Evolutionary conservation across 35 echinoderm and acorn worm species (phyloP).

Genomic region (Anneissia japonica): DNA sequence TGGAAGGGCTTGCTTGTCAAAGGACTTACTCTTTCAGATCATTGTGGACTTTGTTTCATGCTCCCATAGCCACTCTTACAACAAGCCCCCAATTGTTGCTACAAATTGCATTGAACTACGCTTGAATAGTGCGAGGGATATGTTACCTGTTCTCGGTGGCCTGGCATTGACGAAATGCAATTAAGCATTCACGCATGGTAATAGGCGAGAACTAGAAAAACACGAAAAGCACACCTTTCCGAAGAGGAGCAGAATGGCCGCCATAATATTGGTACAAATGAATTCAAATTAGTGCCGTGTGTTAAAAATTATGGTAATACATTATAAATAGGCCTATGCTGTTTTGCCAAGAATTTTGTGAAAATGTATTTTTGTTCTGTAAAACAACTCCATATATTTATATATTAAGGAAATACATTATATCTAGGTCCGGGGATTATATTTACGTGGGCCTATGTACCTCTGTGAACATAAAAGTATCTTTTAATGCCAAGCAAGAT

Average conservation of each 20-base stretch:
- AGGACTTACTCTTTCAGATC: neutral
- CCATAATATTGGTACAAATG: neutral
- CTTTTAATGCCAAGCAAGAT: neutral
- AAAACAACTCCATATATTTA: no score
- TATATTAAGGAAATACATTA: neutral
- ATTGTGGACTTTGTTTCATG: neutral
- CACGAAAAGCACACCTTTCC: neutral
- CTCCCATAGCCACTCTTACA: neutral
- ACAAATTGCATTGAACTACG: neutral
- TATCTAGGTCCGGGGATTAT: neutral
- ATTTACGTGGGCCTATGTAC: no score
- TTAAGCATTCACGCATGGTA: conserved; percentile 1
- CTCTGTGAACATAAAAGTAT: neutral
- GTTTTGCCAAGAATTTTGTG: no score
- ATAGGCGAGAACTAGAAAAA: neutral
- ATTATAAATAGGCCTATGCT: no score
- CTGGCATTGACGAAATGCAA: neutral
- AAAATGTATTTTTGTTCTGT: neutral
- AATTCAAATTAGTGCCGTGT: neutral
- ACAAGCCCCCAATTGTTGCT: neutral
- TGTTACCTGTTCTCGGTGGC: neutral
- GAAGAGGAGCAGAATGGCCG: neutral
- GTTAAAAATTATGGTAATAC: no score
- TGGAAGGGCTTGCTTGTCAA: neutral
- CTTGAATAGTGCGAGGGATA: neutral